Conservation (phyloP, 2,888 invertebrate genomes). For the Pyrgus malvae region DNA sequence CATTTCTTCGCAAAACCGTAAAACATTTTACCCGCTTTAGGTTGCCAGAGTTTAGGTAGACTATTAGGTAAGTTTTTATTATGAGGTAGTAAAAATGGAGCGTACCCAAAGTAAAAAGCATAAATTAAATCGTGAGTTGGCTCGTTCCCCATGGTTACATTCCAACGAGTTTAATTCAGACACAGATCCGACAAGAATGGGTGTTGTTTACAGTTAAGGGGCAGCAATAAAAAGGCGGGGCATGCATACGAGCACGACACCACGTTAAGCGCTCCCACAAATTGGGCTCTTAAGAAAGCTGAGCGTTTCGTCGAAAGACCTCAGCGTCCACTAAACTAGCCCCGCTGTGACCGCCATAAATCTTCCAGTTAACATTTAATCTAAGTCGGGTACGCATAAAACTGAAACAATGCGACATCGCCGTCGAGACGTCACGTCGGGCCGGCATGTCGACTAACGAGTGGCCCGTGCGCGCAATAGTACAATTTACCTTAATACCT, state of each 20-base stretch:
- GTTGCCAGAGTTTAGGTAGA: not conserved
- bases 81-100: slow-evolving; percentile 14
- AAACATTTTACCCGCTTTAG: not conserved
- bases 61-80: slow-evolving; percentile 7
- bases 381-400: slow-evolving; percentile 72
- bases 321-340: slow-evolving; percentile 63
- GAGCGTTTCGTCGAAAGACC: slow-evolving; percentile 73
- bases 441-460: slow-evolving; percentile 60
- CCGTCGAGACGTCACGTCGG: slow-evolving; percentile 62
- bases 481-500: slow-evolving; percentile 78
- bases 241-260: slow-evolving; percentile 72
- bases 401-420: slow-evolving; percentile 75
- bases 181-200: slow-evolving; percentile 54
- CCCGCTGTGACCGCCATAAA: slow-evolving; percentile 68
- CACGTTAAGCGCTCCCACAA: slow-evolving; percentile 71
- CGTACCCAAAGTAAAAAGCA: slow-evolving; percentile 8
- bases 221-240: slow-evolving; percentile 79
- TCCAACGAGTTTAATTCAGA: slow-evolving; percentile 47
- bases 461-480: slow-evolving; percentile 78
- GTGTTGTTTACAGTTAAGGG: slow-evolving; percentile 78
- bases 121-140: slow-evolving; percentile 11
- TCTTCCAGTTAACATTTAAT: slow-evolving; percentile 72
- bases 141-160: slow-evolving; percentile 22
- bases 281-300: slow-evolving; percentile 76
- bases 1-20: not conserved